Percentiles rank a stretch among this genome's conserved stretches.
These are phyloP conservation scores for Eupelmus urozonus DNA, from an alignment of 2,888 invertebrate genomes.

Conservation along the genomic window DNA sequence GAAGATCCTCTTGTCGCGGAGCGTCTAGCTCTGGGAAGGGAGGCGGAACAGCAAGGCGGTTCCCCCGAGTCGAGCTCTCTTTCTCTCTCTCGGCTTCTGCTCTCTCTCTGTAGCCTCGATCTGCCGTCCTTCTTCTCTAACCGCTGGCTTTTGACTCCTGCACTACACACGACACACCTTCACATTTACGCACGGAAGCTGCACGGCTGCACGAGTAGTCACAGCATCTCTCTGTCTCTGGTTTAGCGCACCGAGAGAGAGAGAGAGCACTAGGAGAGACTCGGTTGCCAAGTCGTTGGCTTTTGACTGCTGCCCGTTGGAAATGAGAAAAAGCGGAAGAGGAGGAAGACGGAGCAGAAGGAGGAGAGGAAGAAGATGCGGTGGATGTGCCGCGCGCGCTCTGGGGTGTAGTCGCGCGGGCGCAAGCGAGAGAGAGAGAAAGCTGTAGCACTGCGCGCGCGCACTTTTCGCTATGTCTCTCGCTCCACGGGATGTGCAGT, in stretches of 20 bases:
- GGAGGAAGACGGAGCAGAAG: no score
- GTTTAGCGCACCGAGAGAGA: background rate
- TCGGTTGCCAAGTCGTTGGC: no score
- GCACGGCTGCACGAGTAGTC: background rate
- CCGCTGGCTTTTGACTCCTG: no score
- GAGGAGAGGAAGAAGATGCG: background rate
- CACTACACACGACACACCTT: no score
- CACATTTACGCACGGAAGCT: background rate
- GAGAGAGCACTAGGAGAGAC: background rate
- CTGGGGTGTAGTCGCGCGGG: constrained; percentile 24
- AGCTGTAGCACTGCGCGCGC: no score
- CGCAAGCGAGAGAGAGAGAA: constrained; percentile 4
- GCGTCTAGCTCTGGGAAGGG: background rate
- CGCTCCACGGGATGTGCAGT: background rate
- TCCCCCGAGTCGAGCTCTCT: background rate
- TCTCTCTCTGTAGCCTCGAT: background rate
- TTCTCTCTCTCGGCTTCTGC: background rate
- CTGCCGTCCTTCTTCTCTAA: no score
- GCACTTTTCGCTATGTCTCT: background rate
- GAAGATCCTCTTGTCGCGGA: background rate
- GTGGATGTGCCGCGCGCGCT: background rate
- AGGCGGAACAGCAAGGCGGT: constrained; percentile 18
- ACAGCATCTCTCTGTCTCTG: background rate
- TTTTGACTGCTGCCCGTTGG: no score
- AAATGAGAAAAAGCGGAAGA: no score